These are phyloP conservation scores for Ptychadena robeensis DNA, from an alignment of 2,797 vertebrate species.

Conservation along the genomic window DNA sequence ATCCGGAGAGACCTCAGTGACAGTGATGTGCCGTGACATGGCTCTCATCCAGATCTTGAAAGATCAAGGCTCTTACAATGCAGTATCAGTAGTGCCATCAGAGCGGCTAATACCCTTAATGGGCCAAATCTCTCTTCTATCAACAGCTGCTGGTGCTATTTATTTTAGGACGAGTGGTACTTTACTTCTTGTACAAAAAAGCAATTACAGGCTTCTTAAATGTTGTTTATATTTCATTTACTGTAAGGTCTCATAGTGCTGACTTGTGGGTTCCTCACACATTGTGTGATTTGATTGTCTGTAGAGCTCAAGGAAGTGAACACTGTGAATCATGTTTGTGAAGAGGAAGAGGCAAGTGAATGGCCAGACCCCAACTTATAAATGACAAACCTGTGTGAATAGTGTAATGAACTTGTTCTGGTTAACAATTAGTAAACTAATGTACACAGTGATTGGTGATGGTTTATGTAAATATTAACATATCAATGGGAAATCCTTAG, in stretches of 20 bases:
- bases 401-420: background rate
- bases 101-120: conserved; percentile 43
- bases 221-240: conserved; percentile 52
- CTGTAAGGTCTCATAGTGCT: conserved; percentile 40
- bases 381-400: conserved; percentile 19
- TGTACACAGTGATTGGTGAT: too few relatives aligned
- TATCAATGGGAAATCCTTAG: too few relatives aligned
- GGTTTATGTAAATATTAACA: too few relatives aligned
- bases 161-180: conserved; percentile 37
- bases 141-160: conserved; percentile 40
- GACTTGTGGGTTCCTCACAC: conserved; percentile 33
- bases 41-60: conserved; percentile 37
- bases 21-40: conserved; percentile 32
- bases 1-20: conserved; percentile 48
- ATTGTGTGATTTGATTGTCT: conserved; percentile 43
- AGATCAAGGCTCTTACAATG: conserved; percentile 41
- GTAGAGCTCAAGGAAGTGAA: conserved; percentile 19
- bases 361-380: conserved; percentile 14
- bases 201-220: conserved; percentile 44
- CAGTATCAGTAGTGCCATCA: conserved; percentile 39
- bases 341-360: conserved; percentile 12
- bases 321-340: conserved; percentile 5
- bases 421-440: too few relatives aligned
- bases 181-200: conserved; percentile 32
- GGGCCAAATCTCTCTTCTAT: conserved; percentile 45